These are phyloP conservation scores for Andrena camellia DNA, from an alignment of 2,888 invertebrate species.

Conservation along the genomic window DNA sequence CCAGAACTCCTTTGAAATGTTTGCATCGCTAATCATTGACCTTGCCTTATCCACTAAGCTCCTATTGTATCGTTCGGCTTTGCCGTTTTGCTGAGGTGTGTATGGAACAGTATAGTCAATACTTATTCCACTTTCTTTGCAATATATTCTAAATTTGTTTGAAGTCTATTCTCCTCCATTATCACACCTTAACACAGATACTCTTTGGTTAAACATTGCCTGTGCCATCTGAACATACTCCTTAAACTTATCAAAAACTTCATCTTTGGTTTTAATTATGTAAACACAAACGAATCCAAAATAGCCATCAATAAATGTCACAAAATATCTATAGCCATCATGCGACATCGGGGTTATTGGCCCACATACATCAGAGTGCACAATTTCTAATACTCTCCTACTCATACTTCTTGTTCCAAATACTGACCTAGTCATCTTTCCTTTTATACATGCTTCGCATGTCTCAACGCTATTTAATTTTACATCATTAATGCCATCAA, in stretches of 20 bases:
- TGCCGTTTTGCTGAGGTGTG: slow-evolving; percentile 18
- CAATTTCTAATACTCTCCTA: slow-evolving; percentile 12
- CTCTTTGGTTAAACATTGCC: not conserved
- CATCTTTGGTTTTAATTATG: not conserved
- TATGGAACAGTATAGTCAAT: slow-evolving; percentile 15
- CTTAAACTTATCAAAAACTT: slow-evolving; percentile 10
- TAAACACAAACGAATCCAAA: slow-evolving; percentile 8
- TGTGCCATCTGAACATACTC: slow-evolving; percentile 17
- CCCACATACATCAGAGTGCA: slow-evolving; percentile 26
- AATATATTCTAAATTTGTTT: not conserved
- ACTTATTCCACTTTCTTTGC: not conserved
- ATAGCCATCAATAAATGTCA: slow-evolving; percentile 25
- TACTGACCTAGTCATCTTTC: slow-evolving; percentile 20
- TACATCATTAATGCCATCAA: slow-evolving; percentile 10
- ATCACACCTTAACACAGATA: slow-evolving; percentile 20
- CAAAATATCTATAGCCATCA: slow-evolving; percentile 8
- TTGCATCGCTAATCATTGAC: slow-evolving; percentile 1
- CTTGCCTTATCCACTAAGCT: slow-evolving; percentile 3
- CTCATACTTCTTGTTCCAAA: slow-evolving; percentile 17
- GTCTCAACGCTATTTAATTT: not conserved
- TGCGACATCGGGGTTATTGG: not conserved
- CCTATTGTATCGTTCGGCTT: slow-evolving; percentile 17
- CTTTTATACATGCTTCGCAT: slow-evolving; percentile 17
- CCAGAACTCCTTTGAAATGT: not conserved
- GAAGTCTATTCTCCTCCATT: slow-evolving; percentile 20